Evolutionary conservation across 1,140 invertebrate species (phyloP).

Genomic region (Drosophila grimshawi): DNA sequence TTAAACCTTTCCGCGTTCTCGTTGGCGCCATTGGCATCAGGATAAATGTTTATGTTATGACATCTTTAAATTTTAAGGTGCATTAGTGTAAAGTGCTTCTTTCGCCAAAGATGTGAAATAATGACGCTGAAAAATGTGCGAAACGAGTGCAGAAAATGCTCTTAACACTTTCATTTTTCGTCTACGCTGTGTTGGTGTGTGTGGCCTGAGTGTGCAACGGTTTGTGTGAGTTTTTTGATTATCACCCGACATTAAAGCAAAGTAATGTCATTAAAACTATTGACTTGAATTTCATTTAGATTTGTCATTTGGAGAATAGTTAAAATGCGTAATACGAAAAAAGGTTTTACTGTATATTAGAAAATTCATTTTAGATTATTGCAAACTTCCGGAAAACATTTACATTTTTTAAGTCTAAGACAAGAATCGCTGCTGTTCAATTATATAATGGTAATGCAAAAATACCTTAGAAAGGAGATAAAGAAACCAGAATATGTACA

Average conservation of each 20-base stretch:
- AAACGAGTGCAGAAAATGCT: slow-evolving; percentile 73
- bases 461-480: too few relatives aligned
- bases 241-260: slow-evolving; percentile 42
- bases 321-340: too few relatives aligned
- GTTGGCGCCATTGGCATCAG: slow-evolving; percentile 37
- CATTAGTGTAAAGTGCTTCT: slow-evolving; percentile 83
- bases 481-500: too few relatives aligned
- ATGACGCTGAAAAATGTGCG: slow-evolving; percentile 67
- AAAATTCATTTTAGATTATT: too few relatives aligned
- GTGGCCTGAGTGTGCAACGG: background rate
- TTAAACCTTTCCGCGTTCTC: slow-evolving; percentile 6
- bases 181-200: background rate
- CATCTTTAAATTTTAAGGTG: slow-evolving; percentile 82
- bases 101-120: slow-evolving; percentile 60
- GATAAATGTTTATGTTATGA: slow-evolving; percentile 83
- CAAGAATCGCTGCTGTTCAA: too few relatives aligned
- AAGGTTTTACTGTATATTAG: too few relatives aligned
- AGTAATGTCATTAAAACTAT: background rate
- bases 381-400: too few relatives aligned
- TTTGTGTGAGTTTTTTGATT: slow-evolving; percentile 21
- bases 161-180: slow-evolving; percentile 75
- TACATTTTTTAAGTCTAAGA: too few relatives aligned
- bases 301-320: background rate
- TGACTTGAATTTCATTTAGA: background rate
- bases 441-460: too few relatives aligned